Percentiles rank a stretch among this genome's conserved stretches.
Evolutionary conservation across 2,888 invertebrate genomes (phyloP).

Genomic region (Serripes groenlandicus): DNA sequence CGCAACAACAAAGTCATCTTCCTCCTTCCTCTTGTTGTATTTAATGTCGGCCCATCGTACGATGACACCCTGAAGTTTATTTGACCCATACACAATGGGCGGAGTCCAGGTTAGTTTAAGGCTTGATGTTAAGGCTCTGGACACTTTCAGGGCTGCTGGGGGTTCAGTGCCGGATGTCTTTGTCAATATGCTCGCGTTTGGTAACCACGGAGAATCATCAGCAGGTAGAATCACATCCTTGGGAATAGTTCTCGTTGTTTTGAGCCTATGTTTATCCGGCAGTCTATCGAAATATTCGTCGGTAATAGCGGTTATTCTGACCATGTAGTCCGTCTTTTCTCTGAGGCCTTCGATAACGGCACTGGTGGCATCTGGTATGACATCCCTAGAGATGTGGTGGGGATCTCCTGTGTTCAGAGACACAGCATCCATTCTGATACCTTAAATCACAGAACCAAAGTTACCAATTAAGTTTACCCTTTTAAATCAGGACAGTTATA

Average conservation of each 20-base stretch:
- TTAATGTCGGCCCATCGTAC: slow-evolving; percentile 85
- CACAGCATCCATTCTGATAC: slow-evolving; percentile 84
- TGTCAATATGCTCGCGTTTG: slow-evolving; percentile 81
- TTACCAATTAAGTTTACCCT: too few relatives aligned
- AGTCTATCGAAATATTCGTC: slow-evolving; percentile 86
- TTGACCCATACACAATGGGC: slow-evolving; percentile 85
- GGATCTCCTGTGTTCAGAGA: slow-evolving; percentile 78
- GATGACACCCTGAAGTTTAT: slow-evolving; percentile 83
- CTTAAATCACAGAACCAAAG: slow-evolving; percentile 63
- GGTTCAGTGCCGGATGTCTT: slow-evolving; percentile 86
- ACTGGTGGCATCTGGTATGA: slow-evolving; percentile 82
- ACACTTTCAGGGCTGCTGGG: slow-evolving; percentile 80
- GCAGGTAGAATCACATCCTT: slow-evolving; percentile 77
- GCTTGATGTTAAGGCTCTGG: slow-evolving; percentile 78
- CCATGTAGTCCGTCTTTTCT: slow-evolving; percentile 85
- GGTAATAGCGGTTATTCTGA: slow-evolving; percentile 85
- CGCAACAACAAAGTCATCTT: slow-evolving; percentile 80
- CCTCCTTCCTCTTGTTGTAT: slow-evolving; percentile 71
- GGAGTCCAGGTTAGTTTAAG: slow-evolving; percentile 84
- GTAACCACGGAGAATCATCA: slow-evolving; percentile 85
- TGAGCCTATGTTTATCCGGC: slow-evolving; percentile 81
- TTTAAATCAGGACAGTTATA: too few relatives aligned
- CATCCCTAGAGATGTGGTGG: slow-evolving; percentile 79
- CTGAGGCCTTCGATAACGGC: slow-evolving; percentile 80
- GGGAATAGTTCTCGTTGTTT: slow-evolving; percentile 79